Evolutionary conservation across 1,140 invertebrate genomes (phyloP).

Genomic region (Drosophila mauritiana): DNA sequence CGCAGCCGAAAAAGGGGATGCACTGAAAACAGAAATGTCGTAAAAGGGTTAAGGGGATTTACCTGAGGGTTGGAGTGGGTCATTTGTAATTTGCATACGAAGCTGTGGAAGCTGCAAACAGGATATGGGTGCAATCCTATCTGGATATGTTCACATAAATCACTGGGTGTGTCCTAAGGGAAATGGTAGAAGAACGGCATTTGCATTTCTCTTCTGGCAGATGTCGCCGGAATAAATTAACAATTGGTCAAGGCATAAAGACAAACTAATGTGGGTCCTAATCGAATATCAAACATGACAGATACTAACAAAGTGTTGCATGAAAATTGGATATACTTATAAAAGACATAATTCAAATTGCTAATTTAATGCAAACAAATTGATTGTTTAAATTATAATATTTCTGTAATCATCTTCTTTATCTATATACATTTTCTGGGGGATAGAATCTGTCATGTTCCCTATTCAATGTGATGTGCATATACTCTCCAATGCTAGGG

Average conservation of each 20-base stretch:
- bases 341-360: neutral
- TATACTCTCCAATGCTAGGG: neutral
- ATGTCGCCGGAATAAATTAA: conserved; percentile 51
- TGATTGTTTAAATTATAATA: neutral
- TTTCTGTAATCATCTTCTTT: too few relatives aligned
- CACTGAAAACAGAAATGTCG: conserved; percentile 10
- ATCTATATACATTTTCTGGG: too few relatives aligned
- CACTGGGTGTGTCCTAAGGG: conserved; percentile 26
- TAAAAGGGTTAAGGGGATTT: conserved; percentile 58
- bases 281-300: conserved; percentile 23
- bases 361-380: neutral
- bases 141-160: conserved; percentile 56
- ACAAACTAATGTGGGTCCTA: conserved; percentile 38
- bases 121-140: conserved; percentile 31
- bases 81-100: conserved; percentile 76
- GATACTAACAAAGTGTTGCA: too few relatives aligned
- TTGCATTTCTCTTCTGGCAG: conserved; percentile 48
- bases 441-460: too few relatives aligned
- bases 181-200: conserved; percentile 22
- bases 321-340: neutral
- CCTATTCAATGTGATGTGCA: neutral
- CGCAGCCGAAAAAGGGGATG: conserved; percentile 29
- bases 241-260: conserved; percentile 53
- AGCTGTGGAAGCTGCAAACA: conserved; percentile 39
- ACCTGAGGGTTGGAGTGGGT: conserved; percentile 21